Evolutionary conservation across 2,113 vertebrate species (phyloP), one percentile per base, ranked within the genome.

Genomic region (Myotis davidii): DNA sequence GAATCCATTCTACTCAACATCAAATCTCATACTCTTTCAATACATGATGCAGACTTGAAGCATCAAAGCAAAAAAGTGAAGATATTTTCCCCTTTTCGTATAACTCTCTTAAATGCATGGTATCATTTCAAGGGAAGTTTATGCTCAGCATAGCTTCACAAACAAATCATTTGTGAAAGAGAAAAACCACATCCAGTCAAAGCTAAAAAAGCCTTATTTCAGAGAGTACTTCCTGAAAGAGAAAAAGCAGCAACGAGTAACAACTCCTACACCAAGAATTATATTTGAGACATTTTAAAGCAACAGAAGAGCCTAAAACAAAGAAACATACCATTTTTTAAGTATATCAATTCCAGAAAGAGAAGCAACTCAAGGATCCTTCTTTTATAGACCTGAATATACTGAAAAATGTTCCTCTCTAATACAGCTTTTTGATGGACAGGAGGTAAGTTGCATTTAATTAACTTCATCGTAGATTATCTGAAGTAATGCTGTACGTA

Each of bases 391-490:
- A 97, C 79, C 72, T 77, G 82, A 61, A 29, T 93, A 89, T 83
- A 96, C 50, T 1, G 23, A 67, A 96, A 97, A 95, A 96, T 50
- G 82, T 83, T 61, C 94, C 92, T 72, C 96, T 91, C 91, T 73
- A 90, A 90, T 88, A 96, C 88, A 96, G 91, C 50, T 84, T 20
- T 70, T 25, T 61, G 89, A 96, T 2, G 37, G 64, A 69, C 42
- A 86, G 37, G 87, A 98, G 95, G 98, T 98, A 95, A 98, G 98
- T 91, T 91, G 61, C 10, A 91, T 61, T 84, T 87, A 10, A 90
- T 77, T 85, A 64, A 54, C 94, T 96, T 96, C 7, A 39, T n/a
- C 39, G 59, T 11, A 92, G 69, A 81, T 61, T 69, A 88, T 65
- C 16, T 70, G 27, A 89, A 91, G 34, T 10, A 74, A 91, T 48